A percentile compares a stretch with the other conserved stretches of the same genome.
These are phyloP conservation scores for Apis laboriosa DNA, from an alignment of 1,140 invertebrate genomes.

Conservation along the genomic window DNA sequence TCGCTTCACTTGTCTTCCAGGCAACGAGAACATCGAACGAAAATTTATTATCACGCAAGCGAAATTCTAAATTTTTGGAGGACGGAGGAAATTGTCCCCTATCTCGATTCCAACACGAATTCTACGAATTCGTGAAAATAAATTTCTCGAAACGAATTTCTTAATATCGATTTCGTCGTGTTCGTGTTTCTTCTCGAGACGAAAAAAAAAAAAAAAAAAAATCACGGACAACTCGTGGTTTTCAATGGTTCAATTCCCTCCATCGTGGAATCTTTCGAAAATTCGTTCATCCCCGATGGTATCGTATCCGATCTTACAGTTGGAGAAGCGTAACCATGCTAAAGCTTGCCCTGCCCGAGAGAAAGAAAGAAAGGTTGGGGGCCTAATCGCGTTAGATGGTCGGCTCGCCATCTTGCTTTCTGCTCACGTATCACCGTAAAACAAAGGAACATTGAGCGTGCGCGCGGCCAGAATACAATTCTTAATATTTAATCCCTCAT, in stretches of 20 bases:
- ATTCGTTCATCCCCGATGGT: conserved; percentile 31
- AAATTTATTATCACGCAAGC: not conserved
- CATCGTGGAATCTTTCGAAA: not conserved
- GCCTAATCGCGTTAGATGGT: conserved; percentile 74
- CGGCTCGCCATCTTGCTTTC: conserved; percentile 77
- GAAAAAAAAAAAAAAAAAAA: not conserved
- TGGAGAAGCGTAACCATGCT: conserved; percentile 32
- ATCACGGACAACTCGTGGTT: not conserved
- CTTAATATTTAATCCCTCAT: conserved; percentile 81
- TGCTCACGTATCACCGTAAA: conserved; percentile 80
- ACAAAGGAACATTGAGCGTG: conserved; percentile 78
- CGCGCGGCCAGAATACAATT: conserved; percentile 70
- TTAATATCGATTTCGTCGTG: too few species aligned
- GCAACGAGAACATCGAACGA: not conserved
- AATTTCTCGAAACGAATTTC: too few species aligned
- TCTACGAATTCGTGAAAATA: too few species aligned
- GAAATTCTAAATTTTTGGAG: not conserved
- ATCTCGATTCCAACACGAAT: too few species aligned
- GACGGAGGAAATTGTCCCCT: too few species aligned
- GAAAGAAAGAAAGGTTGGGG: conserved; percentile 53
- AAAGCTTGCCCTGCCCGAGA: conserved; percentile 34
- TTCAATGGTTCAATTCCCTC: conserved; percentile 14
- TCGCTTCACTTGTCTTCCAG: not conserved
- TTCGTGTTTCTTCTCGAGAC: too few species aligned
- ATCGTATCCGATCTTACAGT: conserved; percentile 55